phyloP scores from a whole-genome alignment of 1,140 invertebrate species.

The Heliconius congener region DNA sequence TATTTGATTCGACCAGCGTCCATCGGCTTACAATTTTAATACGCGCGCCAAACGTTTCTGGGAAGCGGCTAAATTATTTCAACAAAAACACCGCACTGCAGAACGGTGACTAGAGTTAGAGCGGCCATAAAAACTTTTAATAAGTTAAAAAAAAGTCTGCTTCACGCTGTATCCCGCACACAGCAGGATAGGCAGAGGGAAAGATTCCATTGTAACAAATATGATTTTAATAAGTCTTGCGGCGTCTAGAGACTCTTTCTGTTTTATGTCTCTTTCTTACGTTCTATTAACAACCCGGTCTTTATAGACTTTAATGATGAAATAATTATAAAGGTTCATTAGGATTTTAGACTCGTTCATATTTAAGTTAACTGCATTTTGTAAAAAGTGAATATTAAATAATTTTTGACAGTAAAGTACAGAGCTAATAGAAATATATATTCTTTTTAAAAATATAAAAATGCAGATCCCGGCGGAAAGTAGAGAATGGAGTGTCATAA shows the following conservation, averaged over 20 bases:
- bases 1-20: constrained; percentile 44
- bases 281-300: constrained; percentile 30
- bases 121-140: constrained; percentile 32
- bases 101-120: constrained; percentile 35
- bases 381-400: constrained; percentile 15
- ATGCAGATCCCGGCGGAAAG: no score
- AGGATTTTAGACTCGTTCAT: constrained; percentile 29
- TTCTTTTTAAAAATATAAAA: not conserved
- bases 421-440: not conserved
- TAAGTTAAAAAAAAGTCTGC: no score
- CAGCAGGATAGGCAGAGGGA: no score
- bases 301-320: constrained; percentile 26
- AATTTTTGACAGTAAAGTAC: not conserved
- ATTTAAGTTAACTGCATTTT: constrained; percentile 20
- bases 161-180: no score
- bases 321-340: constrained; percentile 32
- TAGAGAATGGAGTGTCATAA: no score
- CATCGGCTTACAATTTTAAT: constrained; percentile 40
- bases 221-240: constrained; percentile 33
- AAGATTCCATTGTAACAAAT: constrained; percentile 12
- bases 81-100: constrained; percentile 55
- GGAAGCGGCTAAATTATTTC: constrained; percentile 60
- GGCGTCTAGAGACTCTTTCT: constrained; percentile 35
- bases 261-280: constrained; percentile 30
- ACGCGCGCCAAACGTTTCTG: constrained; percentile 51